Evolutionary conservation across 2,113 vertebrate species (phyloP).

Genomic region (Apeltes quadracus): DNA sequence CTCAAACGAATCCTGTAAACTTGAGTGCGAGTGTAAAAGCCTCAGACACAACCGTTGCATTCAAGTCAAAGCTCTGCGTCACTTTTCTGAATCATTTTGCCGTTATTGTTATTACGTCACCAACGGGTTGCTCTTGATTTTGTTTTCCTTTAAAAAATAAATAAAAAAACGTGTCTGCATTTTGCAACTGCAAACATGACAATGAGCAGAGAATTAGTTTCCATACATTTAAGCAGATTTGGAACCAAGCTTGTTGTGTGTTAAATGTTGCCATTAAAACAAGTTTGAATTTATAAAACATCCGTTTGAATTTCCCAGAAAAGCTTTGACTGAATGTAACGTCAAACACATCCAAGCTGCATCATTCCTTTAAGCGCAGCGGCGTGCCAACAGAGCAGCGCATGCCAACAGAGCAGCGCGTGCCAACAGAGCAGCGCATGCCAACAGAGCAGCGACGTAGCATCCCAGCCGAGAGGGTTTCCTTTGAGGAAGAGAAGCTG

Average conservation of each 20-base stretch:
- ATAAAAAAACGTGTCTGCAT: too few species aligned
- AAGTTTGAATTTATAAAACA: not conserved
- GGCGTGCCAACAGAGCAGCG: constrained; percentile 52
- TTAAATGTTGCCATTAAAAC: not conserved
- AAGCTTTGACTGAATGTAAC: constrained; percentile 16
- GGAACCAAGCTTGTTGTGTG: too few species aligned
- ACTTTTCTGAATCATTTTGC: too few species aligned
- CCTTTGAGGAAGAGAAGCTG: not conserved
- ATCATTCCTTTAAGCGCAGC: not conserved
- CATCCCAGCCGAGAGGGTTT: constrained; percentile 28
- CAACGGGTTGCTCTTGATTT: too few species aligned
- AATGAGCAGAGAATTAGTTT: not conserved
- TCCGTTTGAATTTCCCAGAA: accelerated
- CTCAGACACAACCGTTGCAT: not conserved
- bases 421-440: constrained; percentile 40
- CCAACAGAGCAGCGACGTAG: constrained; percentile 18
- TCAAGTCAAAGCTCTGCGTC: not conserved
- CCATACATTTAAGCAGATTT: not conserved
- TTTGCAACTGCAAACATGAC: not conserved
- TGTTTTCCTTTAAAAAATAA: not conserved
- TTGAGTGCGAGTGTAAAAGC: not conserved
- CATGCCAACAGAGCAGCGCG: constrained; percentile 46
- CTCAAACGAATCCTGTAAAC: not conserved
- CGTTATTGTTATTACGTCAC: too few species aligned
- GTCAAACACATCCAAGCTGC: constrained; percentile 23